These are phyloP conservation scores for Siniperca chuatsi DNA, from an alignment of 2,113 vertebrate species.

Conservation along the genomic window DNA sequence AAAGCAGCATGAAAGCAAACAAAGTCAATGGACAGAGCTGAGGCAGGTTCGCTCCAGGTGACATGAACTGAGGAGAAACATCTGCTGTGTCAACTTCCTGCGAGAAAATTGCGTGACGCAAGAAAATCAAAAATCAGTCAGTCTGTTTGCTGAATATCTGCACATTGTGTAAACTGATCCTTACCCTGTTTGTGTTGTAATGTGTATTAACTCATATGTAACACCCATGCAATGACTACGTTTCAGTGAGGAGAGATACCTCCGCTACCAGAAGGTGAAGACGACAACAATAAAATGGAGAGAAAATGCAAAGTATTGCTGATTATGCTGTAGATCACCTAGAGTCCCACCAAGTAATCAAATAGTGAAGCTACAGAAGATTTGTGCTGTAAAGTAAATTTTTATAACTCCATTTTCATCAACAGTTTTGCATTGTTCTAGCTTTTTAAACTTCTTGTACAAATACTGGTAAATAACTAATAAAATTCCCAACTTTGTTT, in stretches of 20 bases:
- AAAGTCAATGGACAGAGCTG: neutral
- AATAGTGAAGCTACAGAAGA: too few species aligned
- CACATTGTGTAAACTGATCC: neutral
- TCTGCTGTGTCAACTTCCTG: neutral
- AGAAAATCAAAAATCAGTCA: neutral
- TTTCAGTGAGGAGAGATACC: neutral
- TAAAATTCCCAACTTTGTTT: too few species aligned
- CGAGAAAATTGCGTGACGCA: neutral
- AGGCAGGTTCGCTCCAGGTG: slow-evolving; percentile 4
- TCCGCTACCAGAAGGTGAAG: too few species aligned
- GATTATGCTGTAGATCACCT: too few species aligned
- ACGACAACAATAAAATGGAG: too few species aligned
- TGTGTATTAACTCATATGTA: neutral
- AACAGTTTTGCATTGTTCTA: neutral
- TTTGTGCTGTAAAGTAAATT: too few species aligned
- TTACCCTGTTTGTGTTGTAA: neutral
- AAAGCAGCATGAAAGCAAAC: neutral
- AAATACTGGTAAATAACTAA: too few species aligned
- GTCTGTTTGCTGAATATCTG: neutral
- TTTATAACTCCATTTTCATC: too few species aligned
- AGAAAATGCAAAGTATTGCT: too few species aligned
- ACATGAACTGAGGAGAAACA: neutral
- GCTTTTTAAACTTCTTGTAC: neutral
- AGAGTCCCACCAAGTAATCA: too few species aligned
- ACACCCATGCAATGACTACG: neutral